Conservation (phyloP, 1,140 invertebrate genomes). For the Conus ventricosus region DNA sequence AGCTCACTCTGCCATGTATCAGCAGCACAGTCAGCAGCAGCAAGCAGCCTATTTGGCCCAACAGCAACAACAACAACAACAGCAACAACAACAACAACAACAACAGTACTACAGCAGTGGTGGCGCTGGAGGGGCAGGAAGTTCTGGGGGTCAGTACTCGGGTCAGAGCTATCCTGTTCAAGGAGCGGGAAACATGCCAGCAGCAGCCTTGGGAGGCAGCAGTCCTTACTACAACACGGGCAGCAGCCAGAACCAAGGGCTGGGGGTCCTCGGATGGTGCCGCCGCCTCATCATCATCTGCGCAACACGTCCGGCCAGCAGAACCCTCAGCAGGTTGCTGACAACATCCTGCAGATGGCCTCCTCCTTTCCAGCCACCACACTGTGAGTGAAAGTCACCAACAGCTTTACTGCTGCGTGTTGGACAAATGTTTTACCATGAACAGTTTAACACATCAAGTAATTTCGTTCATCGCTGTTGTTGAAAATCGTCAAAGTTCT, state of each 20-base stretch:
- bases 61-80: slow-evolving; percentile 49
- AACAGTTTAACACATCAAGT: too few species aligned
- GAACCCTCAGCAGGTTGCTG: slow-evolving; percentile 72
- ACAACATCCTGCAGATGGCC: slow-evolving; percentile 72
- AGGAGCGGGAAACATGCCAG: slow-evolving; percentile 4
- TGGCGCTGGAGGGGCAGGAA: neutral
- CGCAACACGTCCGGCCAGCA: slow-evolving; percentile 48
- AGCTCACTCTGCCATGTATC: slow-evolving; percentile 17
- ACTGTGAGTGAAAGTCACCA: slow-evolving; percentile 48
- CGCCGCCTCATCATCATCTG: slow-evolving; percentile 39
- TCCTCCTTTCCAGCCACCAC: slow-evolving; percentile 62
- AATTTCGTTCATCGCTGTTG: too few species aligned
- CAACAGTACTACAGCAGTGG: slow-evolving; percentile 35
- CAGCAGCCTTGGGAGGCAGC: neutral
- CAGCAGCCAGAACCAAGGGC: slow-evolving; percentile 28
- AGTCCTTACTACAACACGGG: slow-evolving; percentile 24
- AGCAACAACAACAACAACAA: slow-evolving; percentile 19
- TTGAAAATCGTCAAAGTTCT: too few species aligned
- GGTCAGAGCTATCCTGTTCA: slow-evolving; percentile 30
- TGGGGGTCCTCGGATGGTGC: slow-evolving; percentile 40
- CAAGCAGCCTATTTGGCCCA: slow-evolving; percentile 32
- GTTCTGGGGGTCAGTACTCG: slow-evolving; percentile 23
- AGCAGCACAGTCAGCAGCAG: slow-evolving; percentile 37
- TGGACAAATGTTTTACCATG: too few species aligned
- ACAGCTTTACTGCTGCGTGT: too few species aligned